Evolutionary conservation across 1,140 invertebrate species (phyloP).

Genomic region (Panulirus ornatus): DNA sequence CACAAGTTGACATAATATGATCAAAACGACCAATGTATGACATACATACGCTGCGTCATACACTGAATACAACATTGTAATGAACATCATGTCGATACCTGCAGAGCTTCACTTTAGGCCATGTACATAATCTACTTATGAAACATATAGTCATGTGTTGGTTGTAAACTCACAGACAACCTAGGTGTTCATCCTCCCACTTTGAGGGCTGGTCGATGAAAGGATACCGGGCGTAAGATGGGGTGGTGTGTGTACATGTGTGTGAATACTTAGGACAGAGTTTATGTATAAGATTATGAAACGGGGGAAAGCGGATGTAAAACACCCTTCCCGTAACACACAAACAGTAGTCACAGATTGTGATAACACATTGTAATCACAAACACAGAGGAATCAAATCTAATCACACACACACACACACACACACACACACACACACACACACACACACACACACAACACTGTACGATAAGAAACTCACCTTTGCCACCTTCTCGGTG

Average conservation of each 20-base stretch:
- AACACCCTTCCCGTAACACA: not conserved
- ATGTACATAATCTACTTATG: no score
- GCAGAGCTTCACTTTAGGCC: no score
- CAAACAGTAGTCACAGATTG: not conserved
- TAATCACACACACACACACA: constrained; percentile 37
- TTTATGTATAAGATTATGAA: not conserved
- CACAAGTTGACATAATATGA: no score
- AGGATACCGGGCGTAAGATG: not conserved
- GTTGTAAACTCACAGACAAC: no score
- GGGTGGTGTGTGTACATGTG: not conserved
- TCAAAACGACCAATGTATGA: no score
- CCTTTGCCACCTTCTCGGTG: constrained; percentile 57
- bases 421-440: constrained; percentile 49
- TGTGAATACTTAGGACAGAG: not conserved
- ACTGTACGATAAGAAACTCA: not conserved
- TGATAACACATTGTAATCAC: not conserved
- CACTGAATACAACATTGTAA: no score
- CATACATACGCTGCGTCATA: no score
- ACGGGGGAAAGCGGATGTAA: no score
- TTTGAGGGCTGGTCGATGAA: not conserved
- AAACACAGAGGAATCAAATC: not conserved
- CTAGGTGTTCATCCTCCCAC: no score
- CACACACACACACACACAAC: constrained; percentile 8
- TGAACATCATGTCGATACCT: no score
- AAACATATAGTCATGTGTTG: no score